Evolutionary conservation across 2,797 vertebrate genomes (phyloP).

Genomic region (Sebastiscus tertius): DNA sequence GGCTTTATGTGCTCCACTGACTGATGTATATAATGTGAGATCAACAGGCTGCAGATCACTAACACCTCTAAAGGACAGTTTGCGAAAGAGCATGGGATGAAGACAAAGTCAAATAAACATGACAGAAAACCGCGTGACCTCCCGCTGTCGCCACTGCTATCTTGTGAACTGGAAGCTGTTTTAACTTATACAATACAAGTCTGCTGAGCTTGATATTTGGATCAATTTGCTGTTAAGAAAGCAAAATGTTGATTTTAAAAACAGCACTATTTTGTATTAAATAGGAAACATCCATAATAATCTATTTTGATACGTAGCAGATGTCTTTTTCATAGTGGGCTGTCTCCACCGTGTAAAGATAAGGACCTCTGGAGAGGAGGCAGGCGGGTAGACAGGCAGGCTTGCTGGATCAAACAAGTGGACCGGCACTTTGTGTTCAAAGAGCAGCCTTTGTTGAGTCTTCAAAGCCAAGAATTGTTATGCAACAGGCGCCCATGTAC

Average conservation of each 20-base stretch:
- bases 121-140: slow-evolving; percentile 30
- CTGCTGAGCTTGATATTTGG: neutral
- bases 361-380: slow-evolving; percentile 24
- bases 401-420: slow-evolving; percentile 63
- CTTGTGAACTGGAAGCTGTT: slow-evolving; percentile 23
- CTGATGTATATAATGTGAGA: slow-evolving; percentile 15
- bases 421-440: slow-evolving; percentile 65
- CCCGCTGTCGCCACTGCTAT: slow-evolving; percentile 9
- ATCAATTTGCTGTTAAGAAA: neutral
- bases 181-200: slow-evolving; percentile 13
- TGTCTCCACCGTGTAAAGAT: slow-evolving; percentile 5
- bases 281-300: neutral
- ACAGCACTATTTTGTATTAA: neutral
- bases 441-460: slow-evolving; percentile 65
- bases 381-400: slow-evolving; percentile 14
- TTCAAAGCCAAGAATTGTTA: slow-evolving; percentile 75
- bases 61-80: slow-evolving; percentile 9
- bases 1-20: neutral
- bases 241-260: neutral
- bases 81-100: slow-evolving; percentile 7
- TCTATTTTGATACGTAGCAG: neutral
- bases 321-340: slow-evolving; percentile 1
- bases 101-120: slow-evolving; percentile 49
- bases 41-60: slow-evolving; percentile 6
- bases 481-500: slow-evolving; percentile 68